Evolutionary conservation across 2,113 vertebrate species (phyloP).

Genomic region (Hydrochoerus hydrochaeris): DNA sequence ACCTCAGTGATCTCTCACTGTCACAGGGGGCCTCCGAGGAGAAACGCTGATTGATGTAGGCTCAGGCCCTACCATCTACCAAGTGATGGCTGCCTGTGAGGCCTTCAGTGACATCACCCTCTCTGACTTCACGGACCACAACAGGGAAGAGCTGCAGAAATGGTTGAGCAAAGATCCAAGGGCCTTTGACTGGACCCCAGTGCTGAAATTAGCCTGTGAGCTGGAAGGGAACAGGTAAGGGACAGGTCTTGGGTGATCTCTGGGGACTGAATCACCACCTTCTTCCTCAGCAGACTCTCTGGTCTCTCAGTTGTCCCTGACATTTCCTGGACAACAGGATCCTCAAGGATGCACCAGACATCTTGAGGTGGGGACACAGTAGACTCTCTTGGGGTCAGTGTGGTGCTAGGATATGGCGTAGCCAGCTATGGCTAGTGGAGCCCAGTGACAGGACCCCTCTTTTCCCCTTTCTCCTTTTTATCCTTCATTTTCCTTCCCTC

Average conservation of each 20-base stretch:
- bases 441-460: background rate
- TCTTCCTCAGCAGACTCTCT: background rate
- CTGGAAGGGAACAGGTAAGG: constrained; percentile 60
- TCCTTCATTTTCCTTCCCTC: background rate
- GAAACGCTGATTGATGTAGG: constrained; percentile 72
- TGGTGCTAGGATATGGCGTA: background rate
- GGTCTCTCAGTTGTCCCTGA: background rate
- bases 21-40: constrained; percentile 69
- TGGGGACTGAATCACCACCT: background rate
- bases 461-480: background rate
- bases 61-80: constrained; percentile 81
- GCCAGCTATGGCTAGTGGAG: background rate
- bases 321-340: background rate
- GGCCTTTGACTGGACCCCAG: constrained; percentile 57
- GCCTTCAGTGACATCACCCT: constrained; percentile 76
- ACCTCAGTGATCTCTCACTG: background rate
- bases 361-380: background rate
- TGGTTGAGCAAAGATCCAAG: constrained; percentile 53
- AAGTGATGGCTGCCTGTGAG: constrained; percentile 78
- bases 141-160: constrained; percentile 78
- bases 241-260: accelerated
- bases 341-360: background rate
- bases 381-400: background rate
- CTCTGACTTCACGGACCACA: constrained; percentile 73
- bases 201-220: constrained; percentile 50